phyloP scores from a whole-genome alignment of 2,113 vertebrate genomes.

The Trinectes maculatus region DNA sequence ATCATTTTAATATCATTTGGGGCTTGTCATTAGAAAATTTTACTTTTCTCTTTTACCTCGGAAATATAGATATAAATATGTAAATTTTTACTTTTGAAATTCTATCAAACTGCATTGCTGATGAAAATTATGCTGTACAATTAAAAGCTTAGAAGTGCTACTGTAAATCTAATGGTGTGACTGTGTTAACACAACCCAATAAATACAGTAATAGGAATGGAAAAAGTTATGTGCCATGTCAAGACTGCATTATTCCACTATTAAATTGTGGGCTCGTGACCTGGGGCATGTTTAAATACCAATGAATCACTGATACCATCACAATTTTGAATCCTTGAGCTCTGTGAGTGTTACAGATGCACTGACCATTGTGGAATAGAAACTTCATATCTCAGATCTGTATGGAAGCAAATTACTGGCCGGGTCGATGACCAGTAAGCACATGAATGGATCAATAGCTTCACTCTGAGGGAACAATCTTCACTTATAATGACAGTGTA shows the following conservation, averaged over 20 bases:
- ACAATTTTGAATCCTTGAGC: not conserved
- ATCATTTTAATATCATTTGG: too few species aligned
- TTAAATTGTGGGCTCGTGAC: not conserved
- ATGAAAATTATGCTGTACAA: too few species aligned
- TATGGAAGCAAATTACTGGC: conserved; percentile 75
- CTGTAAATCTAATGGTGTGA: too few species aligned
- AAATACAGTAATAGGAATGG: too few species aligned
- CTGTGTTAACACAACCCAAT: too few species aligned
- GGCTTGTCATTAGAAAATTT: too few species aligned
- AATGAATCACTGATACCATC: conserved; percentile 33
- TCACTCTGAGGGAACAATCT: conserved; percentile 78
- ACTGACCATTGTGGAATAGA: conserved; percentile 45
- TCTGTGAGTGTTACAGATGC: conserved; percentile 39
- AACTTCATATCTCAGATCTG: conserved; percentile 72
- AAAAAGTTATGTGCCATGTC: not conserved
- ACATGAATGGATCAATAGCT: conserved; percentile 76
- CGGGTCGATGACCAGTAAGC: conserved; percentile 77
- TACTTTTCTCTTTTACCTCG: too few species aligned
- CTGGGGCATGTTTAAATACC: conserved; percentile 9
- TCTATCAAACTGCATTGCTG: too few species aligned
- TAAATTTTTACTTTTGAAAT: too few species aligned
- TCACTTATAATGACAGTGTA: conserved; percentile 82
- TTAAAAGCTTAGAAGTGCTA: too few species aligned
- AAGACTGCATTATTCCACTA: not conserved
- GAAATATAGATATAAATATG: too few species aligned